These are phyloP conservation scores for Hozukius guyotensis DNA, from an alignment of 2,797 vertebrate genomes.

Conservation along the genomic window DNA sequence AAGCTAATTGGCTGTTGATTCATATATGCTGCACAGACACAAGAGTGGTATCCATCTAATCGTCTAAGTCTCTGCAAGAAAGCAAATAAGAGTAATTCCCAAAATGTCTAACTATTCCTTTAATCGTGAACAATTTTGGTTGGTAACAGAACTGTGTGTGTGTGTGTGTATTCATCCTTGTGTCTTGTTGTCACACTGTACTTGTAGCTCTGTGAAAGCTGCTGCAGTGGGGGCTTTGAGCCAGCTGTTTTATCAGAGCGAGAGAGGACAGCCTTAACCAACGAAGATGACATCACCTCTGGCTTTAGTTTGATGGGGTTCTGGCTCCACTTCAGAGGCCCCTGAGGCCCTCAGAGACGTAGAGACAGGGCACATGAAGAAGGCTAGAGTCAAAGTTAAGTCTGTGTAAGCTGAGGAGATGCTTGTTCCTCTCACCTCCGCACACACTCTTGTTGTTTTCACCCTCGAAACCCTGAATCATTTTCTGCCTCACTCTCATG, in stretches of 20 bases:
- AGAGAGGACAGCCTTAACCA: constrained; percentile 54
- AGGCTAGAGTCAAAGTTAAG: constrained; percentile 27
- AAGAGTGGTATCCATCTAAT: constrained; percentile 15
- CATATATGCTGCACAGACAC: background rate
- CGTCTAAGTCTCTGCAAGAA: background rate
- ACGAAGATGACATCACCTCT: constrained; percentile 73
- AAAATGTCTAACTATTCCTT: background rate
- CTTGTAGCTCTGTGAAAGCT: constrained; percentile 25
- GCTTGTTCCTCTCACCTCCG: constrained; percentile 44
- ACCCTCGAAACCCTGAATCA: constrained; percentile 5
- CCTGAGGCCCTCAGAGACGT: constrained; percentile 46
- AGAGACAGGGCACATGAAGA: constrained; percentile 39
- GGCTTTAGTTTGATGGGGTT: constrained; percentile 66
- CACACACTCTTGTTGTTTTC: constrained; percentile 16
- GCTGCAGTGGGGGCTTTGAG: constrained; percentile 20
- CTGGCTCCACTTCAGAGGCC: constrained; percentile 68
- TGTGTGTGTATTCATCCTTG: constrained; percentile 1
- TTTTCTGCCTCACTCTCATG: background rate
- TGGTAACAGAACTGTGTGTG: constrained; percentile 5
- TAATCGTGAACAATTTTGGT: background rate
- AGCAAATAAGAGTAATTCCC: background rate
- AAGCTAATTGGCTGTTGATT: background rate
- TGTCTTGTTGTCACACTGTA: constrained; percentile 23
- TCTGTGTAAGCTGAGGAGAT: constrained; percentile 31
- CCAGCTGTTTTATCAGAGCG: constrained; percentile 64